These are phyloP conservation scores for Florisuga fusca DNA, from an alignment of 2,797 vertebrate genomes.

Conservation along the genomic window DNA sequence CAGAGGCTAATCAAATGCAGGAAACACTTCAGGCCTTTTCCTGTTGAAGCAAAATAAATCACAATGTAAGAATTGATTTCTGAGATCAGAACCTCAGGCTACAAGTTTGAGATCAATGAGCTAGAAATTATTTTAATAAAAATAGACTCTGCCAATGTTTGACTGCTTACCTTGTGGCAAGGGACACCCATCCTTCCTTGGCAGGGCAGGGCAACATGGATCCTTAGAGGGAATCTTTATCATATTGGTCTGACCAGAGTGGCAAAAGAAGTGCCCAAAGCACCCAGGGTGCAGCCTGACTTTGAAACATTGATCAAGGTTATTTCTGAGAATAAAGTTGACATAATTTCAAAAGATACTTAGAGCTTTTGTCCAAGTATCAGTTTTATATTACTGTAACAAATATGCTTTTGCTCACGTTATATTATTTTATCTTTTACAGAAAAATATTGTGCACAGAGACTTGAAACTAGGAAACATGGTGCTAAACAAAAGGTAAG, in stretches of 20 bases:
- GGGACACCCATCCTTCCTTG: neutral
- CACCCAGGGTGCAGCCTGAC: neutral
- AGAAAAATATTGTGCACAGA: constrained; percentile 99
- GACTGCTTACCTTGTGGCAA: neutral
- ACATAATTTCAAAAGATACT: neutral
- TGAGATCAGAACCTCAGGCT: neutral
- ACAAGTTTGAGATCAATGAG: neutral
- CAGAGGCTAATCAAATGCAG: neutral
- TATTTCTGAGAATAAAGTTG: neutral
- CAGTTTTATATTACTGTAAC: neutral
- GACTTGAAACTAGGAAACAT: constrained; percentile 99
- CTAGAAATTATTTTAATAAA: neutral
- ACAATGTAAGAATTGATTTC: neutral
- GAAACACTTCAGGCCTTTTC: neutral
- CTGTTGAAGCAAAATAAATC: neutral
- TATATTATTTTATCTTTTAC: constrained; percentile 43
- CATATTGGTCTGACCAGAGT: neutral
- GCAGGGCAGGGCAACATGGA: accelerated
- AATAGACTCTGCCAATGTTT: neutral
- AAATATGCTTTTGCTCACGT: neutral
- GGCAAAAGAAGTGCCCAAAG: neutral
- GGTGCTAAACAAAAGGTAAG: constrained; percentile 99
- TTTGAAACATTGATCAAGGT: neutral
- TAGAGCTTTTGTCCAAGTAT: neutral
- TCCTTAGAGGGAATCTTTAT: neutral